Percentiles rank a stretch among this genome's conserved stretches.
Evolutionary conservation across 2,797 vertebrate species (phyloP).

Genomic region (Acanthis flammea): DNA sequence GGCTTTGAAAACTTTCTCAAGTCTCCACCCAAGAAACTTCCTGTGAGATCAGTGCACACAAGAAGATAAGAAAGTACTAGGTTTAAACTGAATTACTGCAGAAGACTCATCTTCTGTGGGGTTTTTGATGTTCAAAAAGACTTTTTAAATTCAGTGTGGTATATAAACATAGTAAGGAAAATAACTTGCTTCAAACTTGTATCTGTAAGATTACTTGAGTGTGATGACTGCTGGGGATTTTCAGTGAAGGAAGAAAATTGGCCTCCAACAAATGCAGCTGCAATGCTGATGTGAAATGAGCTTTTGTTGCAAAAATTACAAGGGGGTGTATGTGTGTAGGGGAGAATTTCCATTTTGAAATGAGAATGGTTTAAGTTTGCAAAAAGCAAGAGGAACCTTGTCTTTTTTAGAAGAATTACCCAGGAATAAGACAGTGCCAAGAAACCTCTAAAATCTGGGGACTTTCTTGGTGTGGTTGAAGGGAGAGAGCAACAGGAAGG

Average conservation of each 20-base stretch:
- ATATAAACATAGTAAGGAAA: neutral
- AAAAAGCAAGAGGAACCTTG: neutral
- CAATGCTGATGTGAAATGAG: neutral
- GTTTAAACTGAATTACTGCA: neutral
- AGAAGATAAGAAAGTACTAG: neutral
- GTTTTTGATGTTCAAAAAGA: neutral
- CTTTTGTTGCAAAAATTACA: neutral
- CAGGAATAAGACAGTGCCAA: neutral
- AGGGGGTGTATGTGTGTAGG: neutral
- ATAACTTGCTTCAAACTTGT: neutral
- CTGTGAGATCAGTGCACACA: neutral
- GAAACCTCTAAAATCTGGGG: neutral
- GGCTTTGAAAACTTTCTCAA: neutral
- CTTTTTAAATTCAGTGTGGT: neutral
- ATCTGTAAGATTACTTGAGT: neutral
- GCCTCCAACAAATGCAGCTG: neutral
- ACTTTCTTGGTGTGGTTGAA: neutral
- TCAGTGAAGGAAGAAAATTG: neutral
- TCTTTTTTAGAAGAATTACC: neutral
- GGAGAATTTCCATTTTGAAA: neutral
- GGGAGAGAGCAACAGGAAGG: neutral
- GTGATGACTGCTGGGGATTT: neutral
- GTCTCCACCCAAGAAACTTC: constrained; percentile 38
- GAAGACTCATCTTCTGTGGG: neutral
- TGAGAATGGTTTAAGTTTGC: neutral